Percentiles rank a stretch among this genome's conserved stretches.
phyloP scores from a whole-genome alignment of 2,113 vertebrate species.

The Martes martes region DNA sequence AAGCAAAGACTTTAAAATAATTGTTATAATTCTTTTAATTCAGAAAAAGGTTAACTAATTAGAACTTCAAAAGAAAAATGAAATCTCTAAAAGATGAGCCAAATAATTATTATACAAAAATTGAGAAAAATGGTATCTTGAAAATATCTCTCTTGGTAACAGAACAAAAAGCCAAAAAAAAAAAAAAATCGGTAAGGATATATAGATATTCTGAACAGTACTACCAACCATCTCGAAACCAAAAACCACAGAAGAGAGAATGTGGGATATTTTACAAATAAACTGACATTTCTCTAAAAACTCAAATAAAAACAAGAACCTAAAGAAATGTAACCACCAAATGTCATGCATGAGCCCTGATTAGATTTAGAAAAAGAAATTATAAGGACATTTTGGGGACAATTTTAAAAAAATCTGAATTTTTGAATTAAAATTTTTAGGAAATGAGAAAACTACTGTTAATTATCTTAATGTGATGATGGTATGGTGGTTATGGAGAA shows the following conservation, averaged over 20 bases:
- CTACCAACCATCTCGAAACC: neutral
- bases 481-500: neutral
- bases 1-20: constrained; percentile 17
- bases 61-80: constrained; percentile 1
- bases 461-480: neutral
- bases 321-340: neutral
- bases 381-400: neutral
- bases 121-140: neutral
- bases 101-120: neutral
- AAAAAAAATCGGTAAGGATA: neutral
- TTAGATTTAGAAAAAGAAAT: neutral
- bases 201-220: neutral
- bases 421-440: neutral
- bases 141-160: neutral
- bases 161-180: neutral
- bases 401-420: constrained; percentile 25
- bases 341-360: neutral
- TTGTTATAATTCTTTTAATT: neutral
- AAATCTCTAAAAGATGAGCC: neutral
- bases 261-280: neutral
- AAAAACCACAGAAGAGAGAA: neutral
- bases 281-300: neutral
- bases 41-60: neutral
- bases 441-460: neutral
- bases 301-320: constrained; percentile 1